phyloP scores from a whole-genome alignment of 2,797 vertebrate genomes.

The Gorsachius magnificus region DNA sequence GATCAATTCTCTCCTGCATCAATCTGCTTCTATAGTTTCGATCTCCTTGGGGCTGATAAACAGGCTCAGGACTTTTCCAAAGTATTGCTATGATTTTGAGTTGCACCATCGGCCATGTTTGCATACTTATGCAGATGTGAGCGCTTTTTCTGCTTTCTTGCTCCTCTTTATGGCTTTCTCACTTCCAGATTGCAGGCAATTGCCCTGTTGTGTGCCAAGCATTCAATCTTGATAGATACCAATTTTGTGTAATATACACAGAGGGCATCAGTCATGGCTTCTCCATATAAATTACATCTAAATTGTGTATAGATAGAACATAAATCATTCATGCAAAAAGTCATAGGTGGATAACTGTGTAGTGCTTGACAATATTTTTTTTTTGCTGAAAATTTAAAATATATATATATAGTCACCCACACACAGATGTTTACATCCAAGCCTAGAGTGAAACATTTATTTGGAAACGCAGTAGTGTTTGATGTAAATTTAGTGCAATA shows the following conservation, averaged over 20 bases:
- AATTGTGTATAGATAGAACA: neutral
- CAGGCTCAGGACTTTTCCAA: neutral
- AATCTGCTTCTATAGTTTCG: neutral
- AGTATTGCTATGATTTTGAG: neutral
- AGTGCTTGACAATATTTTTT: neutral
- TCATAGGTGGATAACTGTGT: neutral
- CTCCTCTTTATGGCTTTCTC: neutral
- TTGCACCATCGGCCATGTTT: neutral
- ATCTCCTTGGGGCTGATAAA: neutral
- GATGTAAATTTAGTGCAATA: neutral
- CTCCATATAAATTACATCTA: conserved; percentile 24
- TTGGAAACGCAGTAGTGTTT: neutral
- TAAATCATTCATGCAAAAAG: conserved; percentile 26
- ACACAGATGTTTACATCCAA: neutral
- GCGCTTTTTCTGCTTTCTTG: neutral
- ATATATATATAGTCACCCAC: neutral
- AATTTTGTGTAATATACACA: conserved; percentile 21
- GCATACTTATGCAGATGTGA: neutral
- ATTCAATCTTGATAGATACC: neutral
- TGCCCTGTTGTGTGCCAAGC: neutral
- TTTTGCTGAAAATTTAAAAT: neutral
- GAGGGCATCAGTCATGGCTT: neutral
- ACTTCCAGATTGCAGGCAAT: neutral
- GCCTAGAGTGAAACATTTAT: neutral
- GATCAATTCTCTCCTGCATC: neutral